Conservation (phyloP, 2,888 invertebrate genomes). For the Apantesis nais region DNA sequence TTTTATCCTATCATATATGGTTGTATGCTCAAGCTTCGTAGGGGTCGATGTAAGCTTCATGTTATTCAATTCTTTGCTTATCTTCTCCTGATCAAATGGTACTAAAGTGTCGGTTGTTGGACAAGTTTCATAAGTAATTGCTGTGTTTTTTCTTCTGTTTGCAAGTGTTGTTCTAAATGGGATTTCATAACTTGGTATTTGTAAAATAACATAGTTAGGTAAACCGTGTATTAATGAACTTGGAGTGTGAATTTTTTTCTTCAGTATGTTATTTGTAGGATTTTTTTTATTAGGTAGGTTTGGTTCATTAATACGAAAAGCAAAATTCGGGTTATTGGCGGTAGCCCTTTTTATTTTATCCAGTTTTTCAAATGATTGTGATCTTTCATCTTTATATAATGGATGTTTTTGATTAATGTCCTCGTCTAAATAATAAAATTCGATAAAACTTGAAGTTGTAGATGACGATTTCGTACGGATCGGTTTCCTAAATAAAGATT, state of each 20-base stretch:
- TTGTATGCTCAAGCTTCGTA: conserved; percentile 28
- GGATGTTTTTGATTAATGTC: conserved; percentile 17
- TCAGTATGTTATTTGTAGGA: conserved; percentile 20
- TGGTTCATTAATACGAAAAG: conserved; percentile 49
- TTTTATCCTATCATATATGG: conserved; percentile 67
- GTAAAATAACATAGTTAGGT: not conserved
- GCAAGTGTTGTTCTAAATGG: not conserved
- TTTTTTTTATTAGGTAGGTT: conserved; percentile 28
- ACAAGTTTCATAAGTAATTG: conserved; percentile 33
- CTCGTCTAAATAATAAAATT: conserved; percentile 75
- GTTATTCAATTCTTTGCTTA: conserved; percentile 3
- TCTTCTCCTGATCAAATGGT: conserved; percentile 1
- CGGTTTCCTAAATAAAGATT: conserved; percentile 25
- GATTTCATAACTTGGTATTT: not conserved
- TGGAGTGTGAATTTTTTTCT: not conserved
- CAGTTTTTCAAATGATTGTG: conserved; percentile 18
- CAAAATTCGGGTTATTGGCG: conserved; percentile 44
- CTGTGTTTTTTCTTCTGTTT: conserved; percentile 1
- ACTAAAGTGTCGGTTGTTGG: conserved; percentile 23
- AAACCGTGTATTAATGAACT: not conserved
- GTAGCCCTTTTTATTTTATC: conserved; percentile 26
- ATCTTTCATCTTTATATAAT: conserved; percentile 10
- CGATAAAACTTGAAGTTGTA: conserved; percentile 70
- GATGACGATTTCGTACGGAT: conserved; percentile 23
- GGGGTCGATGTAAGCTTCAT: not conserved